These are phyloP conservation scores for Okapia johnstoni DNA, from an alignment of 2,113 vertebrate genomes.

Conservation along the genomic window DNA sequence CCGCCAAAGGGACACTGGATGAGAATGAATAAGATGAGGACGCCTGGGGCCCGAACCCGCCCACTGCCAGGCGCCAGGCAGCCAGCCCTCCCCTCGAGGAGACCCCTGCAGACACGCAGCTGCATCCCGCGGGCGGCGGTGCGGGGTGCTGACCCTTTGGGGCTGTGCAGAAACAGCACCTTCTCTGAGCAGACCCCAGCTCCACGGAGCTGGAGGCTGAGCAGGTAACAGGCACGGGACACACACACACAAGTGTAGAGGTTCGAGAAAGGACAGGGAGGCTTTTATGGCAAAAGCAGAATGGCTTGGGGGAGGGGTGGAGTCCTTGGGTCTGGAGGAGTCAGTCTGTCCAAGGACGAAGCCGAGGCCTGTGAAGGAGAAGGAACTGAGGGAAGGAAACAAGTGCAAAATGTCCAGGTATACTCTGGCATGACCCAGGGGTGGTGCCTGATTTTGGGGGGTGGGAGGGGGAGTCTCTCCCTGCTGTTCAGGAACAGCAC, in stretches of 20 bases:
- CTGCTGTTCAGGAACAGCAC: not conserved
- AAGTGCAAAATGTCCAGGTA: not conserved
- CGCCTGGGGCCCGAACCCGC: not conserved
- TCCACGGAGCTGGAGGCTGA: too few relatives aligned
- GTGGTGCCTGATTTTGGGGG: not conserved
- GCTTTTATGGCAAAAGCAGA: fast-evolving
- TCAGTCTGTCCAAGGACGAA: not conserved
- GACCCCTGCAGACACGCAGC: not conserved
- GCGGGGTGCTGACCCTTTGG: not conserved
- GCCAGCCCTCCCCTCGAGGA: not conserved
- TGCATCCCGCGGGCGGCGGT: not conserved
- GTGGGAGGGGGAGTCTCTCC: not conserved
- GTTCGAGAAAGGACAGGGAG: not conserved
- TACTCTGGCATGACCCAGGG: not conserved
- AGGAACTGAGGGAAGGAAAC: not conserved
- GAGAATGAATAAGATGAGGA: not conserved
- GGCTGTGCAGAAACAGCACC: too few relatives aligned
- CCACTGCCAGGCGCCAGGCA: not conserved
- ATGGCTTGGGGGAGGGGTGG: not conserved
- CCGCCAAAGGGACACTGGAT: not conserved
- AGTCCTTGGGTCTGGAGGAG: not conserved
- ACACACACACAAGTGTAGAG: not conserved
- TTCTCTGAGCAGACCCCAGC: not conserved
- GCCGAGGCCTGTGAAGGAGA: not conserved
- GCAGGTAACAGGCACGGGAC: not conserved